Evolutionary conservation across 2,888 invertebrate genomes (phyloP).

Genomic region (Lordiphosa fenestrarum): DNA sequence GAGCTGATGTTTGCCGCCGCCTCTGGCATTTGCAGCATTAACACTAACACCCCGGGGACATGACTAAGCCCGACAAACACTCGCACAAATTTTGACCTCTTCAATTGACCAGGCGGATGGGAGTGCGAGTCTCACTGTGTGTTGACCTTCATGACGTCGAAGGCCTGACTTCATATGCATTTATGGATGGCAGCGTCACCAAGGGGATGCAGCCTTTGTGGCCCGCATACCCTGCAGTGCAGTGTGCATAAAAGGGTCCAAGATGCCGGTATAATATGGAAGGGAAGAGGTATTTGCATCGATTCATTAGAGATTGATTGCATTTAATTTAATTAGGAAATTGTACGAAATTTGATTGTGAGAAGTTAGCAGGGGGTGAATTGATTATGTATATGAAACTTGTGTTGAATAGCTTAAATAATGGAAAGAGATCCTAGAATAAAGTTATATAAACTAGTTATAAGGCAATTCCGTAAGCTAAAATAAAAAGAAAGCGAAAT

Average conservation of each 20-base stretch:
- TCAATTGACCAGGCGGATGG: constrained; percentile 57
- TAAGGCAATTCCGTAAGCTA: no score
- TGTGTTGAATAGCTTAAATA: no score
- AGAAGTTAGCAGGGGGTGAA: no score
- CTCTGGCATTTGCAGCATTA: constrained; percentile 49
- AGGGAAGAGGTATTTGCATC: not conserved
- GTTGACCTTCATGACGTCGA: constrained; percentile 64
- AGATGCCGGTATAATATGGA: not conserved
- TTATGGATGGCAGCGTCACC: constrained; percentile 19
- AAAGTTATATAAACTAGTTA: no score
- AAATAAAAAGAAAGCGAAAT: no score
- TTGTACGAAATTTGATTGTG: no score
- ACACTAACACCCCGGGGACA: constrained; percentile 56
- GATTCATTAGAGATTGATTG: not conserved
- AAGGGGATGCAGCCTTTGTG: constrained; percentile 12
- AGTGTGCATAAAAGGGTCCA: not conserved
- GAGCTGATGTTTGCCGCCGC: constrained; percentile 31
- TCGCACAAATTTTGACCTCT: constrained; percentile 63
- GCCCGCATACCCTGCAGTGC: constrained; percentile 32
- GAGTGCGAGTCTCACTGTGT: constrained; percentile 15
- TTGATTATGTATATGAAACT: no score
- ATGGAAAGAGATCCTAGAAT: no score
- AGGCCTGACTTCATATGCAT: constrained; percentile 15
- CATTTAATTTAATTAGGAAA: no score
- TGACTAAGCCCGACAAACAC: constrained; percentile 53